These are phyloP conservation scores for Zootoca vivipara DNA, from an alignment of 2,113 vertebrate genomes.

Conservation along the genomic window DNA sequence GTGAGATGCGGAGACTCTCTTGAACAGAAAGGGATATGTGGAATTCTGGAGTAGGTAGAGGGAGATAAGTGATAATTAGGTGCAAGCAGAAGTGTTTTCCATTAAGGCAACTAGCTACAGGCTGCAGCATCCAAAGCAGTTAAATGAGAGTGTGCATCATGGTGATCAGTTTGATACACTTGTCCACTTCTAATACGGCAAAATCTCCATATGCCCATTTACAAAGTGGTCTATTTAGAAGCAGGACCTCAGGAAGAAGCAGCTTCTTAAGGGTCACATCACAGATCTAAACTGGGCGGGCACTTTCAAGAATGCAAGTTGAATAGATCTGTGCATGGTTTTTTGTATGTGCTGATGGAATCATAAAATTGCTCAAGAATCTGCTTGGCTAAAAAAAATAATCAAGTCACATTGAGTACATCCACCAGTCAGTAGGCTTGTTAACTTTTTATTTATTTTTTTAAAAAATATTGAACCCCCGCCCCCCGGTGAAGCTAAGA, in stretches of 20 bases:
- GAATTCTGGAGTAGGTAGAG: not conserved
- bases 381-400: not conserved
- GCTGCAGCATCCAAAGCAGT: constrained; percentile 1
- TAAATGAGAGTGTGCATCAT: not conserved
- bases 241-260: not conserved
- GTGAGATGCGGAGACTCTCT: not conserved
- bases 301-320: not conserved
- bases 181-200: not conserved
- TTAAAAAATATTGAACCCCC: not conserved
- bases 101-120: not conserved
- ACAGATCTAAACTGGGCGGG: not conserved
- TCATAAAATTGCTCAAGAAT: not conserved
- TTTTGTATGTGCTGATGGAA: not conserved
- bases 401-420: not conserved
- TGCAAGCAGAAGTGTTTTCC: too few species aligned
- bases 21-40: not conserved
- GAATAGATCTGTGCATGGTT: not conserved
- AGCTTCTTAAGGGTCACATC: not conserved
- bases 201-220: not conserved
- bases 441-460: not conserved
- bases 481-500: not conserved
- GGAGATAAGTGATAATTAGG: not conserved
- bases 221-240: not conserved
- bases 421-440: not conserved
- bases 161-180: not conserved